Evolutionary conservation across 2,113 vertebrate species (phyloP), one percentile per base, ranked within the genome.

Genomic region (Pygoscelis adeliae): DNA sequence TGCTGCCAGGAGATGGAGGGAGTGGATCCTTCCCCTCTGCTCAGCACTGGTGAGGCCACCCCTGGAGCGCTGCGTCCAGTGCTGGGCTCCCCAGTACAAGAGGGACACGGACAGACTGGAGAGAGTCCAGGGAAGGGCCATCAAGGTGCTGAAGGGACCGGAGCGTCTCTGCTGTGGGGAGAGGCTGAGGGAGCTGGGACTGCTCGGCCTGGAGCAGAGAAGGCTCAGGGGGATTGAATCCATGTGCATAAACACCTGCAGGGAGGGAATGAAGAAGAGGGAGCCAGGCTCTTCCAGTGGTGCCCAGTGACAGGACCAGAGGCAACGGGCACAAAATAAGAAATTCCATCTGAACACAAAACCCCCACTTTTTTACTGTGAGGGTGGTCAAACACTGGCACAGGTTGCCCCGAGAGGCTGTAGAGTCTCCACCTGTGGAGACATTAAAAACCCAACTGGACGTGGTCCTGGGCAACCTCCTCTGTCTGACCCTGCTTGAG

Each of bases 361-460:
- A 7, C 1, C 1, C 3, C 4, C 53, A 49, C 22, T 34, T 59
- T 16, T 49, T 27, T 13, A 23, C 29, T 15, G 1, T 3, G 11
- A 40, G 63, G 38, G 42, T 38, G 63, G 34, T 7, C 27, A 7
- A 38, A 10, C 42, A 5, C 34, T 20, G 42, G 34, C 40, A 23
- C 25, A 9, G 42, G 42, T 15, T 49, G 65, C n/a, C 42, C 42
- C 14, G 61, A 15, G 34, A 26, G 53, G 55, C 25, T 46, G 14
- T 5, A 23, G 44, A 29, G 44, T 13, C n/a, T 25, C 12, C 5
- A 3, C 26, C 19, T 19, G 11, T 15, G 46, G 59, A 40, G 58
- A 6, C 27, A 26, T 5, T 34, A 32, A 15, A 21, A 34, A 32
- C n/a, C 76, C 62, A 11, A 6, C 12, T 7, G 36, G 84, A 14